Base-by-base conservation (phyloP, 37 sponge, comb jelly and placozoan genomes). In the Oscarella lobularis region DNA sequence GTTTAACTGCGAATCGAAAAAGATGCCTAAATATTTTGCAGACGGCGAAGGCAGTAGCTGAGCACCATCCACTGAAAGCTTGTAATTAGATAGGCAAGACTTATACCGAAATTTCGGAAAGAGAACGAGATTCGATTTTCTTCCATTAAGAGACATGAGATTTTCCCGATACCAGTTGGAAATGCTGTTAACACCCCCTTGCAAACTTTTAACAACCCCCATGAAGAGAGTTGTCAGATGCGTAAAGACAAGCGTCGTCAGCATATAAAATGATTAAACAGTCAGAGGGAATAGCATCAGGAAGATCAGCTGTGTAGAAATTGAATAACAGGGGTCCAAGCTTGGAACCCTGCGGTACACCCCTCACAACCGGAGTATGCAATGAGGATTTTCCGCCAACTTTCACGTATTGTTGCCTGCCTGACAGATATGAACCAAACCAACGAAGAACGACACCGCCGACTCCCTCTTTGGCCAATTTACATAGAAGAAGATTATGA, bases 311-410 rank as follows among this genome's bases (percentile, higher is more conserved):
- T 20, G 66, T 72, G 67, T 72, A 77, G 35, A 77, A 30, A 35
- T 67, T 36, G 27, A 77, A 77, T 2, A 77, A 69, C 68, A 72
- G 36, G 35, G 78, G 78, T 3, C 78, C 78, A 73, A 77, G 70
- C 31, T 60, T 66, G 14, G 78, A 60, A 9, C 78, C 78, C 36
- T 77, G 72, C 31, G 78, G 78, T 31, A 77, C 78, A 3, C 78
- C 78, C 34, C 78, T 54, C 6, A 2, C 3, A 3, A 77, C 70
- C 30, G 6, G 35, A 34, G n/a, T n/a, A 2, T 35, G 41, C 55
- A 6, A 3, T 5, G 69, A 72, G 2, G 35, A 66, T 20, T 39
- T 5, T 2, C 67, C 67, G 3, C 66, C 78, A 6, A 66, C 37
- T 4, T 20, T 2, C 6, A 77, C 71, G 2, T 32, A 27, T 66